Evolutionary conservation across 2,888 invertebrate species (phyloP).

Genomic region (Oscheius onirici): DNA sequence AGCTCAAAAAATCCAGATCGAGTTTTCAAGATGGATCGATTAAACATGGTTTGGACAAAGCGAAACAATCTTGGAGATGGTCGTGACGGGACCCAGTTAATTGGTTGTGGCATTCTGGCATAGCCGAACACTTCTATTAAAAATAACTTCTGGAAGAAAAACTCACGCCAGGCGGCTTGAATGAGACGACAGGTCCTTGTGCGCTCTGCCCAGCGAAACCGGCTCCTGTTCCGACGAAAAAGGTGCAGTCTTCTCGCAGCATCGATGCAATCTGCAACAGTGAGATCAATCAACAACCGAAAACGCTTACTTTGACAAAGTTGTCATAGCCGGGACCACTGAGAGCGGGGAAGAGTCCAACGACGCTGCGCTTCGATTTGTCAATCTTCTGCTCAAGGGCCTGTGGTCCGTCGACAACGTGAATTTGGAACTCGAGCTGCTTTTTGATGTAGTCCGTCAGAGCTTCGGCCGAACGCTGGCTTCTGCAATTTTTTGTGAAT

Average conservation of each 20-base stretch:
- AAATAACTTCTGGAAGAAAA: too few species aligned
- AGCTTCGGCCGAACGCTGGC: constrained; percentile 87
- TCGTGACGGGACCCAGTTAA: too few species aligned
- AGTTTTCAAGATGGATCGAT: too few species aligned
- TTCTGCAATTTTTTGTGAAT: constrained; percentile 73
- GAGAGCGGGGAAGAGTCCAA: constrained; percentile 74
- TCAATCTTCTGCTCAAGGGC: constrained; percentile 76
- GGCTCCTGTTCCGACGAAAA: constrained; percentile 86
- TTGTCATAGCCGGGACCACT: constrained; percentile 84
- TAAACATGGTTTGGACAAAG: too few species aligned
- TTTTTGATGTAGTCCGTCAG: constrained; percentile 87
- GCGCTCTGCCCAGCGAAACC: constrained; percentile 33
- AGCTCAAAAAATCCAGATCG: too few species aligned
- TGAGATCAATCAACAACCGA: not conserved
- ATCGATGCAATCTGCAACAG: constrained; percentile 77
- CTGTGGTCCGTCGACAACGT: constrained; percentile 80
- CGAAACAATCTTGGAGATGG: too few species aligned
- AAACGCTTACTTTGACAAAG: constrained; percentile 74
- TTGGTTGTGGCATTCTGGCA: too few species aligned
- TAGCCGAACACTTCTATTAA: too few species aligned
- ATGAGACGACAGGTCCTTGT: constrained; percentile 33
- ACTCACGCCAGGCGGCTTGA: constrained; percentile 45
- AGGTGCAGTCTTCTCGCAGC: constrained; percentile 93
- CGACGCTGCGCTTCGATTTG: constrained; percentile 76
- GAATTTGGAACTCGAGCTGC: constrained; percentile 86